A percentile compares a stretch with the other conserved stretches of the same genome.
Evolutionary conservation across 1,140 invertebrate genomes (phyloP).

Genomic region (Anastrepha ludens): DNA sequence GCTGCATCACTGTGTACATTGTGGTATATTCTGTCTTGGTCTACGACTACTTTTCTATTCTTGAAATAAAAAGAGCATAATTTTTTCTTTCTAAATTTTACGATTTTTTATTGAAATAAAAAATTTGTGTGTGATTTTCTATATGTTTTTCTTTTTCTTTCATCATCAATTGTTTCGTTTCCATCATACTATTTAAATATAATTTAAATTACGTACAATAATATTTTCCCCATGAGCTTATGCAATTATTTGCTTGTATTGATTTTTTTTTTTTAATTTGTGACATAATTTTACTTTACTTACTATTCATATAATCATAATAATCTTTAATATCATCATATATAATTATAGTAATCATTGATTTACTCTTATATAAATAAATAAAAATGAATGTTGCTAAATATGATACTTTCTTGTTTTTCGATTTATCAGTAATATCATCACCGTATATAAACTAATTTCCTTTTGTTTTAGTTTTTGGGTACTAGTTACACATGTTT

Average conservation of each 20-base stretch:
- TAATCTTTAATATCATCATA: conserved; percentile 17
- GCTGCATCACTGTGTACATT: too few relatives aligned
- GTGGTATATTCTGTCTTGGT: too few relatives aligned
- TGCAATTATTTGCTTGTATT: conserved; percentile 34
- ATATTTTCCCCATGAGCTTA: background rate
- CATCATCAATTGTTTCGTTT: conserved; percentile 55
- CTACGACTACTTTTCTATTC: background rate
- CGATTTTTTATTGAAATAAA: conserved; percentile 60
- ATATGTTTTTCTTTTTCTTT: conserved; percentile 55
- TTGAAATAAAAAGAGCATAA: conserved; percentile 22
- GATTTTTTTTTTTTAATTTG: conserved; percentile 41
- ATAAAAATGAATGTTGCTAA: conserved; percentile 28
- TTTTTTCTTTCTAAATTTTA: conserved; percentile 54
- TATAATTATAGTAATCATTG: conserved; percentile 58
- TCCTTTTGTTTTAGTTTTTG: conserved; percentile 16
- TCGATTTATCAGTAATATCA: conserved; percentile 8
- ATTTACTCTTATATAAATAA: conserved; percentile 4
- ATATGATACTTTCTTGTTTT: background rate
- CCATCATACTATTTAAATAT: conserved; percentile 53
- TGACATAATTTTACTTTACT: conserved; percentile 39
- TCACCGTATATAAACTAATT: conserved; percentile 31
- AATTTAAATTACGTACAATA: conserved; percentile 58
- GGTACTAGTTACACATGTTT: background rate
- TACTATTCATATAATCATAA: conserved; percentile 44
- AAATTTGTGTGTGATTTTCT: conserved; percentile 56